These are phyloP conservation scores for Petrosia ficiformis DNA, from an alignment of 37 sponge, comb jelly and placozoan genomes.

Conservation along the genomic window DNA sequence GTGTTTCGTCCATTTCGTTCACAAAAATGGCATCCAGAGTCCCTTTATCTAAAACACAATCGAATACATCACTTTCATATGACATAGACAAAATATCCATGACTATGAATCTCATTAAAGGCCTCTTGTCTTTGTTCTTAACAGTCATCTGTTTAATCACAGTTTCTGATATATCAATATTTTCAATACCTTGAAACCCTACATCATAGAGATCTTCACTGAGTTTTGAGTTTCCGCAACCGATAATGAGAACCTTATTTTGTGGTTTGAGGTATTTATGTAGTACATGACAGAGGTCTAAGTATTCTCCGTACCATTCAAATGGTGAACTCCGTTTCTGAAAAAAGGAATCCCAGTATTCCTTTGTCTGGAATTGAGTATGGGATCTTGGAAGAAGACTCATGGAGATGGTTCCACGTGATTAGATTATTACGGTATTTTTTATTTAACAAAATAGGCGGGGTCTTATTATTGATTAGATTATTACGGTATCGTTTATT, in stretches of 20 bases:
- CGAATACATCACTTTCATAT: conserved; percentile 47
- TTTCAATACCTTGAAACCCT: conserved; percentile 58
- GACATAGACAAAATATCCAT: conserved; percentile 76
- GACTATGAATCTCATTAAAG: conserved; percentile 53
- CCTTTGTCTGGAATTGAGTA: conserved; percentile 52
- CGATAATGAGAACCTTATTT: conserved; percentile 56
- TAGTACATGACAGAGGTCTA: conserved; percentile 76
- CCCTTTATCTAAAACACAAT: conserved; percentile 87
- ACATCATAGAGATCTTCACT: conserved; percentile 86
- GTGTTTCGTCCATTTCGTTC: conserved; percentile 43
- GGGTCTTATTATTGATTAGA: too few relatives aligned
- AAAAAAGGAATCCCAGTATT: conserved; percentile 89
- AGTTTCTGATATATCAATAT: conserved; percentile 84
- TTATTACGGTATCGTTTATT: neutral
- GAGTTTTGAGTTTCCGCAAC: conserved; percentile 88
- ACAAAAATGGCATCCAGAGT: conserved; percentile 83
- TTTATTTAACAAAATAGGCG: neutral
- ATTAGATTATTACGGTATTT: neutral
- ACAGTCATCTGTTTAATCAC: conserved; percentile 74
- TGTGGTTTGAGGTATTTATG: conserved; percentile 73
- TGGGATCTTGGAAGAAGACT: conserved; percentile 58
- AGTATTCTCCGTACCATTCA: conserved; percentile 89
- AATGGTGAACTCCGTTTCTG: conserved; percentile 57
- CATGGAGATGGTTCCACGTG: neutral
- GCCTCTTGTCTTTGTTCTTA: conserved; percentile 65